phyloP scores from a whole-genome alignment of 2,888 invertebrate genomes.

The Osmoderma eremita region DNA sequence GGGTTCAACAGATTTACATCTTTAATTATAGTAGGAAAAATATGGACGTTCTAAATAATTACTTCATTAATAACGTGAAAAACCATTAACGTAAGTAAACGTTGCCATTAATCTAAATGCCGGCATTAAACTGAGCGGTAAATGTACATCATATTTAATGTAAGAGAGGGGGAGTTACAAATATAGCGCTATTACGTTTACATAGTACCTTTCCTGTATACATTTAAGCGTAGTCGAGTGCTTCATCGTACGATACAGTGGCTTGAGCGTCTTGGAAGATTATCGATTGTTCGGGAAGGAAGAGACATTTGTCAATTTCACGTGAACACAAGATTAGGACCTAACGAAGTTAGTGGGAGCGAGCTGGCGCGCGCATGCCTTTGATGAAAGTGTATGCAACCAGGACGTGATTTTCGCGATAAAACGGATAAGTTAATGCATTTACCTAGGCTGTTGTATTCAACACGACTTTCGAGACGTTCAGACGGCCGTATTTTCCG shows the following conservation, averaged over 20 bases:
- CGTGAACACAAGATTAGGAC: slow-evolving; percentile 35
- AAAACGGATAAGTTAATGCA: slow-evolving; percentile 31
- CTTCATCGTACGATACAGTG: background rate
- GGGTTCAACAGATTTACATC: slow-evolving; percentile 31
- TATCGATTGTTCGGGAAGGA: slow-evolving; percentile 34
- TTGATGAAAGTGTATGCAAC: slow-evolving; percentile 36
- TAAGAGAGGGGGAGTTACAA: slow-evolving; percentile 33
- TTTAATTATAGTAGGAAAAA: slow-evolving; percentile 30
- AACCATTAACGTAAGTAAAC: slow-evolving; percentile 35
- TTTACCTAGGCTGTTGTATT: background rate
- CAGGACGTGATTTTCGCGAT: slow-evolving; percentile 25
- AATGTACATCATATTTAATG: slow-evolving; percentile 37
- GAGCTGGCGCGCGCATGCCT: slow-evolving; percentile 9
- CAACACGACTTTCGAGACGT: slow-evolving; percentile 4
- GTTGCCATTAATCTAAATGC: slow-evolving; percentile 36
- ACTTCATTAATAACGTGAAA: slow-evolving; percentile 33
- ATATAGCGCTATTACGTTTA: slow-evolving; percentile 26
- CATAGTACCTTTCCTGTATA: slow-evolving; percentile 6
- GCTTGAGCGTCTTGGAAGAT: slow-evolving; percentile 18
- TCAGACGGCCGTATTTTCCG: background rate
- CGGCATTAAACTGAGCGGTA: slow-evolving; percentile 36
- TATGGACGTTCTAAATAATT: slow-evolving; percentile 30
- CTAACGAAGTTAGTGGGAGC: slow-evolving; percentile 32
- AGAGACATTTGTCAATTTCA: slow-evolving; percentile 34
- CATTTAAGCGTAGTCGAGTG: background rate